phyloP scores from a whole-genome alignment of 92 coral and sea anemone species.

The Epizoanthus illoricatus region DNA sequence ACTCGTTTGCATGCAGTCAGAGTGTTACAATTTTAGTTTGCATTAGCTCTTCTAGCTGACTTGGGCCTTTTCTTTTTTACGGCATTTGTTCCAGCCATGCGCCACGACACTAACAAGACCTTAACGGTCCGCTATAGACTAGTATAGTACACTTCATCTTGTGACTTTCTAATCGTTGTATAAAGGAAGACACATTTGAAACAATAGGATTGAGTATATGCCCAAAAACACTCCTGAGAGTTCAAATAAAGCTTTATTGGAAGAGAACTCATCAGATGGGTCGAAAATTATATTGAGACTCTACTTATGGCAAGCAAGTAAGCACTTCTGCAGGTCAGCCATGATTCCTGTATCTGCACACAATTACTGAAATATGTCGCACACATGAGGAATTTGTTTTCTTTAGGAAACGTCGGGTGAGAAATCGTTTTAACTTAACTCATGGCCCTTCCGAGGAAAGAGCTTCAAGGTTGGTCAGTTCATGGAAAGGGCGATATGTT shows the following conservation, averaged over 20 bases:
- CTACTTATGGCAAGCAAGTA: background rate
- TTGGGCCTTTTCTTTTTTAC: slow-evolving; percentile 8
- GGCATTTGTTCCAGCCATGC: background rate
- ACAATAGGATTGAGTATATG: too few species aligned
- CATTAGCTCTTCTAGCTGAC: slow-evolving; percentile 3
- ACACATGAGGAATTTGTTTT: slow-evolving; percentile 3
- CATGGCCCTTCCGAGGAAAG: background rate
- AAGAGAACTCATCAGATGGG: background rate
- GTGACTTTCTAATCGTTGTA: background rate
- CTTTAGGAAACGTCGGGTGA: background rate
- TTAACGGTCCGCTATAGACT: background rate
- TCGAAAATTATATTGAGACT: background rate
- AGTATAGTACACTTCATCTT: background rate
- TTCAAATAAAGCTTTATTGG: background rate
- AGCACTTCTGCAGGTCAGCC: background rate
- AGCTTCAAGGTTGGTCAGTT: too few species aligned
- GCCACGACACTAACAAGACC: background rate
- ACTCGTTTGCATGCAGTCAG: background rate
- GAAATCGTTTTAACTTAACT: slow-evolving; percentile 3
- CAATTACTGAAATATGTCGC: slow-evolving; percentile 19
- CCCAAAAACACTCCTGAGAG: background rate
- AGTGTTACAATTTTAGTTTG: background rate
- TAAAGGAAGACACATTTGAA: background rate
- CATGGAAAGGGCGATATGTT: too few species aligned
- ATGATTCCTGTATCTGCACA: background rate